Evolutionary conservation across 2,797 vertebrate species (phyloP), one percentile per base, ranked within the genome.

Genomic region (Chaetophractus vellerosus): DNA sequence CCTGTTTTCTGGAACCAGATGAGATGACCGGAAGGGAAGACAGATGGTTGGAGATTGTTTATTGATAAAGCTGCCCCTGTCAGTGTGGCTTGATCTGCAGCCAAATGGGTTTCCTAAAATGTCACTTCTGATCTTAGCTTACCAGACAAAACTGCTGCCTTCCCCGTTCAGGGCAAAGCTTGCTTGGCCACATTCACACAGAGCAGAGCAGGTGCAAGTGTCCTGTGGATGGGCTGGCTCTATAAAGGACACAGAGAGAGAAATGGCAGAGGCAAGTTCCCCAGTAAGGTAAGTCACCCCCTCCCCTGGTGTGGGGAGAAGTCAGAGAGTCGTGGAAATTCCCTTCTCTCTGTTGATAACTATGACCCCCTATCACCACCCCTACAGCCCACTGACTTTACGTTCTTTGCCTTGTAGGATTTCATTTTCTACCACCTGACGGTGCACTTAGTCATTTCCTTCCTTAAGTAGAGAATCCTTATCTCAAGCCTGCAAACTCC

Each of bases 31-130:
- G 45, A 31, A 75, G 76, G 88, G 45, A 31, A 75, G 76, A 19
- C 69, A 83, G 45, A 80, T 14, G 79, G 57, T n/a, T 28, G 31
- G 69, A 69, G 78, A 83, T 55, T 86, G 45, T 36, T 63, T 92
- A 83, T 57, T 78, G 57, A 92, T 61, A 68, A 94, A 82, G 81
- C 50, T 87, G 85, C 92, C 41, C 68, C 71, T 68, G 75, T 59
- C 38, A 59, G 24, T 31, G 6, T 57, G 57, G 75, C 64, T 71
- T 92, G 57, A 90, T 66, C 9, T 38, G 1, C 23, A 92, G 93
- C 69, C 93, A 97, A 69, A 76, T 41, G 74, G n/a, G 33, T 84
- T 93, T 92, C 78, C 72, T 76, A 55, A 90, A 83, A 92, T 12
- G 33, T 24, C n/a, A 2, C 45, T 63, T 59, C 64, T 66, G 52